Evolutionary conservation across 2,797 vertebrate species (phyloP).

Genomic region (Prunella strophiata): DNA sequence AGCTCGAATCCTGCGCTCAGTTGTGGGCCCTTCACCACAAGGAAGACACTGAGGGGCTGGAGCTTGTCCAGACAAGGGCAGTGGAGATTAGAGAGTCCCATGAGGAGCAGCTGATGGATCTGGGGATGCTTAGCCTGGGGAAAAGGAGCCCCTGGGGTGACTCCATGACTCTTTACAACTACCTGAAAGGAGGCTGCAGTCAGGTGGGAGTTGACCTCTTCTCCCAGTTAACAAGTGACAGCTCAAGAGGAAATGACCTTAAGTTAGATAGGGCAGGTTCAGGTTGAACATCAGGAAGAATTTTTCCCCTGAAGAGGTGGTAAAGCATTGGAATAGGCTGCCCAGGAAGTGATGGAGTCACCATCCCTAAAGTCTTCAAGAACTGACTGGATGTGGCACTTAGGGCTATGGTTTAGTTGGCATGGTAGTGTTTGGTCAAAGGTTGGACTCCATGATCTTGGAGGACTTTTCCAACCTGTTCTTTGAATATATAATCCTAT

Average conservation of each 20-base stretch:
- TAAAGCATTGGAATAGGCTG: background rate
- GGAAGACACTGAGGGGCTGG: background rate
- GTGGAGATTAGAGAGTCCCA: background rate
- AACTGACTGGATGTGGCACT: background rate
- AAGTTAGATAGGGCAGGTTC: background rate
- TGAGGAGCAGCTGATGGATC: background rate
- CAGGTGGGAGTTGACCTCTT: background rate
- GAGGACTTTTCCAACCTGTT: background rate
- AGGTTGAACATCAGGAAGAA: background rate
- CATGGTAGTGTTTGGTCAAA: fast-evolving
- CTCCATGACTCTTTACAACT: background rate
- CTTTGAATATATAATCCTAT: background rate
- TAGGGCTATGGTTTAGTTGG: background rate
- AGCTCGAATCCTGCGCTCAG: fast-evolving
- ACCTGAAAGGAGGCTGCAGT: background rate
- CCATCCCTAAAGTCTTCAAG: background rate
- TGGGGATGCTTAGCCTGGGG: background rate
- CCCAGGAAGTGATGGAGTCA: background rate
- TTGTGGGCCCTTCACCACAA: background rate
- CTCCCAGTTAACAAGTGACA: background rate
- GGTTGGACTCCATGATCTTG: background rate
- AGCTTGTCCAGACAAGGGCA: background rate
- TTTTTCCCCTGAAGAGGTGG: background rate
- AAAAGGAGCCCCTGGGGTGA: background rate
- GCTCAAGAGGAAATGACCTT: background rate